These are phyloP conservation scores for Cerastoderma edule DNA, from an alignment of 2,888 invertebrate species.

Conservation along the genomic window DNA sequence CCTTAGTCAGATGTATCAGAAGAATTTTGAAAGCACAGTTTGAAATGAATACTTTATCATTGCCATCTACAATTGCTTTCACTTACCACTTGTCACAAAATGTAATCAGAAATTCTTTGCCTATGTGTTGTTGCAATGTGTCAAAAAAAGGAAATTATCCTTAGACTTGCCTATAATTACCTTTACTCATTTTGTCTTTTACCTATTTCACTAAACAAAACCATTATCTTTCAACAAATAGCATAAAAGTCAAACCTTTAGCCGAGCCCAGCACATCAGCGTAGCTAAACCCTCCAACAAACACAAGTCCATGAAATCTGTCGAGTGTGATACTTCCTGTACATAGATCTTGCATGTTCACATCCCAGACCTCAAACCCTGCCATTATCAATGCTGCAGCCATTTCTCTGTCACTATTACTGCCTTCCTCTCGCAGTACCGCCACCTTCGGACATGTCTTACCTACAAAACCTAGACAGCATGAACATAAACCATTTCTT, in stretches of 20 bases:
- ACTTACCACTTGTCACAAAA: too few relatives aligned
- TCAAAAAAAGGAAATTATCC: too few relatives aligned
- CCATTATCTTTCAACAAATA: too few relatives aligned
- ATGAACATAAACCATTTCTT: conserved; percentile 10
- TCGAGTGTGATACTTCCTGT: conserved; percentile 89
- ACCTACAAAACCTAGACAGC: conserved; percentile 58
- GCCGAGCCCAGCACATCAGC: conserved; percentile 99
- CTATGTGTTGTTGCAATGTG: too few relatives aligned
- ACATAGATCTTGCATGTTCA: conserved; percentile 96
- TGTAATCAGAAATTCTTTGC: too few relatives aligned
- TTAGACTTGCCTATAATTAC: too few relatives aligned
- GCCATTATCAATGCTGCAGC: conserved; percentile 93
- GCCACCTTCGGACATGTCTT: conserved; percentile 88
- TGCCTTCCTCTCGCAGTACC: conserved; percentile 97
- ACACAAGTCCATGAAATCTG: conserved; percentile 93
- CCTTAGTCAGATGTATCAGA: too few relatives aligned
- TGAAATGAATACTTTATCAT: too few relatives aligned
- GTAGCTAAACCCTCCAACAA: conserved; percentile 99
- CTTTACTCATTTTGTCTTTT: too few relatives aligned
- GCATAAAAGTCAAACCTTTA: conserved; percentile 87
- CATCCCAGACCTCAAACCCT: conserved; percentile 95
- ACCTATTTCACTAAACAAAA: too few relatives aligned
- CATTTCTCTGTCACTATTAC: conserved; percentile 99
- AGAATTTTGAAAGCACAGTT: too few relatives aligned
- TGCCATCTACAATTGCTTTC: too few relatives aligned